A percentile compares a stretch with the other conserved stretches of the same genome.
Conservation (phyloP, 2,797 vertebrate genomes). For the Sebastes melanostomus region DNA sequence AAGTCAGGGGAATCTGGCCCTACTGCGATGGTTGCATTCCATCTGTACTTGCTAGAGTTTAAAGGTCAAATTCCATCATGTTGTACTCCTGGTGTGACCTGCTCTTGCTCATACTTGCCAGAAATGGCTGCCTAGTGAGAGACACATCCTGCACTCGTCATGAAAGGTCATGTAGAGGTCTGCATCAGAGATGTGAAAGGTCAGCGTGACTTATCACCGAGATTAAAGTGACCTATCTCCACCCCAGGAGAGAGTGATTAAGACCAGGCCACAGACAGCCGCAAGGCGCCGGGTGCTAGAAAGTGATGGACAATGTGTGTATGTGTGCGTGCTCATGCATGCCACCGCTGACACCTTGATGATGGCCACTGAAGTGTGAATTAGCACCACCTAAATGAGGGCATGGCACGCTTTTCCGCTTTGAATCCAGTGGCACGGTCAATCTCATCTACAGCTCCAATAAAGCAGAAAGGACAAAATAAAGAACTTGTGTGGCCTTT, state of each 20-base stretch:
- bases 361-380: slow-evolving; percentile 28
- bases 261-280: slow-evolving; percentile 39
- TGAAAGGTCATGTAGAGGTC: slow-evolving; percentile 59
- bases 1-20: background rate
- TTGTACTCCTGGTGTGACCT: slow-evolving; percentile 20
- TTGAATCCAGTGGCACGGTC: background rate
- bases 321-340: slow-evolving; percentile 6
- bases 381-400: slow-evolving; percentile 17
- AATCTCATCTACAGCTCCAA: background rate
- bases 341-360: background rate
- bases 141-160: slow-evolving; percentile 26
- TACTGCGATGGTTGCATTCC: background rate
- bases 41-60: background rate
- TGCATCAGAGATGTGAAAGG: slow-evolving; percentile 52
- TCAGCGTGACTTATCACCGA: slow-evolving; percentile 51
- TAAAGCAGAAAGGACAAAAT: background rate
- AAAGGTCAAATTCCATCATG: slow-evolving; percentile 12
- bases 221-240: slow-evolving; percentile 60
- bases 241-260: slow-evolving; percentile 39
- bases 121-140: slow-evolving; percentile 39
- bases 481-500: background rate
- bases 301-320: slow-evolving; percentile 16
- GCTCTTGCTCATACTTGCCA: slow-evolving; percentile 21
- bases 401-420: background rate
- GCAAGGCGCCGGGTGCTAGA: slow-evolving; percentile 9